A percentile compares a stretch with the other conserved stretches of the same genome.
These are phyloP conservation scores for Oncorhynchus keta DNA, from an alignment of 2,113 vertebrate genomes.

Conservation along the genomic window DNA sequence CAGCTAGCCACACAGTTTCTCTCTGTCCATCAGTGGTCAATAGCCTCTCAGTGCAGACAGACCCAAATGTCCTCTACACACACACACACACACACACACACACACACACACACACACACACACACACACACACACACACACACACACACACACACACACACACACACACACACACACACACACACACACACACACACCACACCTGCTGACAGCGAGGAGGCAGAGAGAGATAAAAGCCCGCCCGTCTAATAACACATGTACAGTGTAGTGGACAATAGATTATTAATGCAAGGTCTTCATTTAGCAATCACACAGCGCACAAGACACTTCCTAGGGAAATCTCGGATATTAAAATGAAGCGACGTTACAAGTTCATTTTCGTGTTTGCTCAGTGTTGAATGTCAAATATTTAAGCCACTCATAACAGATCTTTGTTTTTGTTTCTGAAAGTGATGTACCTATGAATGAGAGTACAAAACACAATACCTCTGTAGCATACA, in stretches of 20 bases:
- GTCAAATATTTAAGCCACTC: slow-evolving; percentile 41
- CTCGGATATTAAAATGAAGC: slow-evolving; percentile 60
- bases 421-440: slow-evolving; percentile 33
- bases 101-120: no score
- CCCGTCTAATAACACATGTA: slow-evolving; percentile 44
- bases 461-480: background rate
- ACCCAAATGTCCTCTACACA: background rate
- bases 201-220: no score
- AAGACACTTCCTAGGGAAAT: slow-evolving; percentile 46
- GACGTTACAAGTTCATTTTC: slow-evolving; percentile 50
- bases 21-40: background rate
- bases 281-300: slow-evolving; percentile 59
- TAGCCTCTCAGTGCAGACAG: background rate
- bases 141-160: no score
- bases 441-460: slow-evolving; percentile 8
- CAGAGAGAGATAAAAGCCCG: slow-evolving; percentile 17
- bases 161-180: no score
- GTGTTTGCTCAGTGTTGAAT: slow-evolving; percentile 13
- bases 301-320: slow-evolving; percentile 54
- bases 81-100: no score
- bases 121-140: no score
- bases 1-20: background rate
- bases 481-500: no score
- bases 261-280: slow-evolving; percentile 56
- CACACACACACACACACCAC: no score